A percentile compares a stretch with the other conserved stretches of the same genome.
Conservation (phyloP, 2,113 vertebrate genomes). For the Xenus cinereus region DNA sequence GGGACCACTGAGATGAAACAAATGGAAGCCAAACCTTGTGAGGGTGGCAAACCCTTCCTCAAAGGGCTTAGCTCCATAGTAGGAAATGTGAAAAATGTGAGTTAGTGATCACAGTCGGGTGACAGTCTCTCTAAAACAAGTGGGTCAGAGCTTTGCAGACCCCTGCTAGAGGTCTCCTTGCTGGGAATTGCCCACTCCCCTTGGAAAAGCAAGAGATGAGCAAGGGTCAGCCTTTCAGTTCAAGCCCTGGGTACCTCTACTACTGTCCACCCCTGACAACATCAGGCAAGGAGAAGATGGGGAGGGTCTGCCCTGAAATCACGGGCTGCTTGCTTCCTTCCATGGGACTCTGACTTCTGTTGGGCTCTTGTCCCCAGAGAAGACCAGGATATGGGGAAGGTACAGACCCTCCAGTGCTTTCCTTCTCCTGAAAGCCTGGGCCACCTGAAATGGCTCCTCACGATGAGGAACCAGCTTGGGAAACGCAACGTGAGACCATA, state of each 20-base stretch:
- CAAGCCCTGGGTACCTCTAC: background rate
- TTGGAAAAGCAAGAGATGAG: background rate
- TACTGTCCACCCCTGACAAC: background rate
- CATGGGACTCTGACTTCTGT: background rate
- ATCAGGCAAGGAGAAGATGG: background rate
- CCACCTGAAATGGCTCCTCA: background rate
- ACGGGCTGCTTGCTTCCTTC: background rate
- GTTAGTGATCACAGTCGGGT: background rate
- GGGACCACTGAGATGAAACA: background rate
- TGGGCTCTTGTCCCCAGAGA: background rate
- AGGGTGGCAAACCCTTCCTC: background rate
- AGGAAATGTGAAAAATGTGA: background rate
- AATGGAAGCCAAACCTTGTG: background rate
- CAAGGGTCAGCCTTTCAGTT: background rate
- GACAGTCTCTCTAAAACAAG: background rate
- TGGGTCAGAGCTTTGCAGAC: background rate
- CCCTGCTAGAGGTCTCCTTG: background rate
- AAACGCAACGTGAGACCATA: background rate
- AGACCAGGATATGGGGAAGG: too few relatives aligned
- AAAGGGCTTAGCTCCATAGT: background rate
- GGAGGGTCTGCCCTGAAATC: background rate
- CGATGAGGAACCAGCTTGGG: background rate
- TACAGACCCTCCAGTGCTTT: background rate
- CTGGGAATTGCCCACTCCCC: background rate
- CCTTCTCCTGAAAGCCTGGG: background rate